Evolutionary conservation across 2,797 vertebrate species (phyloP), one percentile per base, ranked within the genome.

Genomic region (Alca torda): DNA sequence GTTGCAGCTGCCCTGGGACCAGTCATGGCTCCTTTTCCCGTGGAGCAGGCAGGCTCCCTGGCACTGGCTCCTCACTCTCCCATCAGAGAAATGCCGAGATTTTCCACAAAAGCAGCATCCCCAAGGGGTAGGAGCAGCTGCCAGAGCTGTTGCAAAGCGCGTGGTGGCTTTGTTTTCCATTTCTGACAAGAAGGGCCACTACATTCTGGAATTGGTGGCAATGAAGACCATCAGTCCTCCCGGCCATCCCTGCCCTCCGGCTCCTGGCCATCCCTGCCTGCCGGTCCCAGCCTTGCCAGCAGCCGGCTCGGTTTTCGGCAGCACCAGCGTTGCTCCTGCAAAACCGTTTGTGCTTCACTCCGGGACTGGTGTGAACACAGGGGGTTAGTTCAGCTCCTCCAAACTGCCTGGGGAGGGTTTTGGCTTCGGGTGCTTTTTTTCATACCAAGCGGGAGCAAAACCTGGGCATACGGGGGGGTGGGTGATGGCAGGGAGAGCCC

Each of bases 291-390:
- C 60, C 82, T 23, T 1, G 0, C 12, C 45, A 24, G 79, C 15
- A 30, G 43, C 69, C 3, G 3, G 37, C 24, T 65, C 11, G 10
- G 21, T 1, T 65, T 50, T 73, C 3, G 17, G 72, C 46, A 46
- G 61, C 3, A 2, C 70, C 24, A 41, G 43, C 8, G 3, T n/a
- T 56, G 41, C 31, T 35, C 46, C 25, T 0, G 37, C 23, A 75
- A 67, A 63, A 15, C 68, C 41, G 24, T n/a, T 43, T 33, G 30
- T 39, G 60, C 54, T 24, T n/a, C 41, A n/a, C 64, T 23, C 33
- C 0, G 0, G 57, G 37, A 13, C n/a, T 24, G 64, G 6, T 18
- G 45, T 11, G 60, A 24, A 18, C 39, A 10, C 1, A 3, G 41
- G 12, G 59, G 14, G 31, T 39, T n/a, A 17, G 16, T 12, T 31